Percentiles rank a stretch among this genome's conserved stretches.
Evolutionary conservation across 2,113 vertebrate species (phyloP).

Genomic region (Syrmaticus mikado): DNA sequence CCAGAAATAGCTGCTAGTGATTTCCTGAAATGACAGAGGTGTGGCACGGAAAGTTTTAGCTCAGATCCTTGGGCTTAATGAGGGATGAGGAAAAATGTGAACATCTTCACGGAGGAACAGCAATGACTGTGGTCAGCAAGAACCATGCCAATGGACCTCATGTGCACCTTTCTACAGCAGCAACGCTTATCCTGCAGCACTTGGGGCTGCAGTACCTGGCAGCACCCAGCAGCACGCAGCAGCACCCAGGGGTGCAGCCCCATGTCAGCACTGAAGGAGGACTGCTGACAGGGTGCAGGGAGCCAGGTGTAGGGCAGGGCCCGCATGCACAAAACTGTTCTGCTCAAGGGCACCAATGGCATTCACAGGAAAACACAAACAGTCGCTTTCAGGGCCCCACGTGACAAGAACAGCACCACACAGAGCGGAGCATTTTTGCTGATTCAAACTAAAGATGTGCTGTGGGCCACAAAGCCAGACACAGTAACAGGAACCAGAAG

Average conservation of each 20-base stretch:
- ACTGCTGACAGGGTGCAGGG: no score
- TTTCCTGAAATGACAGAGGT: neutral
- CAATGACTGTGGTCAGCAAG: constrained; percentile 10
- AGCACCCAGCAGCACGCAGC: neutral
- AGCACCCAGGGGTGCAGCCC: neutral
- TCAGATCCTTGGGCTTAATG: neutral
- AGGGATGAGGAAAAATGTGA: constrained; percentile 1
- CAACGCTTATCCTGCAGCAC: neutral
- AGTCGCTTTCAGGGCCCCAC: neutral
- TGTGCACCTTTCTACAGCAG: neutral
- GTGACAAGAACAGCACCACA: fast-evolving
- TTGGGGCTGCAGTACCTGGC: neutral
- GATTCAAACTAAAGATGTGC: neutral
- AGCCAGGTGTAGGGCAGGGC: neutral
- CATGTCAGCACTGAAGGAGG: fast-evolving
- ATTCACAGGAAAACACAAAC: neutral
- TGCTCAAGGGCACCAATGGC: neutral
- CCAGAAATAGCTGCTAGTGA: neutral
- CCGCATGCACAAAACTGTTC: fast-evolving
- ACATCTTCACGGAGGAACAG: neutral
- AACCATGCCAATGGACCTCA: neutral
- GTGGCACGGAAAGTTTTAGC: constrained; percentile 29
- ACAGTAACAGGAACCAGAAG: neutral
- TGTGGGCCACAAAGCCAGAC: neutral
- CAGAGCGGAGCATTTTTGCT: neutral